Conservation (phyloP, 2,113 vertebrate species). For the Marmota monax region DNA sequence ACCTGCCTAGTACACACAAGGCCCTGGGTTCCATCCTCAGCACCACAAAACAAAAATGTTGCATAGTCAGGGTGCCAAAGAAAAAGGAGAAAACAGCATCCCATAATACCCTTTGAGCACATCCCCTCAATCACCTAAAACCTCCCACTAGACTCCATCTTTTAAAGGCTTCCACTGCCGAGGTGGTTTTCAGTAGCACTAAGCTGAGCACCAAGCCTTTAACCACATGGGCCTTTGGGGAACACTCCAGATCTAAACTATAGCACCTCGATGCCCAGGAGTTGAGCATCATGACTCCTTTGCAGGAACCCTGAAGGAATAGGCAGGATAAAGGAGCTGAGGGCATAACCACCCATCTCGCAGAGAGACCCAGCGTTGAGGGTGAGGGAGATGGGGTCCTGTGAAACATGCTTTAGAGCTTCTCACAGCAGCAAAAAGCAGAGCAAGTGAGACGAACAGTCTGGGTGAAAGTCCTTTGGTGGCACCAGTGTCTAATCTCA, state of each 20-base stretch:
- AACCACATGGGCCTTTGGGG: too few species aligned
- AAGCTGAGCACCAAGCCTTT: neutral
- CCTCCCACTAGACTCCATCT: neutral
- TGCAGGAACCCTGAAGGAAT: neutral
- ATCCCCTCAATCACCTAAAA: too few species aligned
- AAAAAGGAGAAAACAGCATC: neutral
- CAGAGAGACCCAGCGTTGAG: neutral
- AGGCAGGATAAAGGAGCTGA: neutral
- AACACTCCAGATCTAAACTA: neutral
- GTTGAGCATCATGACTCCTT: neutral
- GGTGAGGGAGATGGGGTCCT: too few species aligned
- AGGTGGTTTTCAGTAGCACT: neutral
- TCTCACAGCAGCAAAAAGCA: neutral
- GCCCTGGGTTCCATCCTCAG: too few species aligned
- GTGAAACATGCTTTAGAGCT: neutral
- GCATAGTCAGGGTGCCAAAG: neutral
- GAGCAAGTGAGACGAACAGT: neutral
- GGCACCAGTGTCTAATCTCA: neutral
- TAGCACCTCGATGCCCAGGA: neutral
- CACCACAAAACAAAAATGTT: too few species aligned
- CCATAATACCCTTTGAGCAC: neutral
- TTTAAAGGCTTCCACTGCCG: neutral
- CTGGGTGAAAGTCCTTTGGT: neutral
- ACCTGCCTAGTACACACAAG: too few species aligned
- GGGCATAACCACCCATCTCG: fast-evolving